These are phyloP conservation scores for Rhagium mordax DNA, from an alignment of 2,888 invertebrate genomes.

Conservation along the genomic window DNA sequence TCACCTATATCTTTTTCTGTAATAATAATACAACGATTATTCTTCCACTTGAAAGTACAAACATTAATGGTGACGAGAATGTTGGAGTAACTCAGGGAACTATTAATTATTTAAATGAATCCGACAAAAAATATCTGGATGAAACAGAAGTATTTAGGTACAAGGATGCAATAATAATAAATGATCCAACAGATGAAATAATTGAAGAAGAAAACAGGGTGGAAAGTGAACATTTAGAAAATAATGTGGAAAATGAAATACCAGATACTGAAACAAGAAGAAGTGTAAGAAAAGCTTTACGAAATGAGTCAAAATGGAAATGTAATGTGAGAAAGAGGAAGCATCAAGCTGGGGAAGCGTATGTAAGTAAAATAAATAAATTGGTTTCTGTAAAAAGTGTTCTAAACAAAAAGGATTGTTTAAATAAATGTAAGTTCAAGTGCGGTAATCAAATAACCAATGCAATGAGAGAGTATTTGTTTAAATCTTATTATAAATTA, in stretches of 20 bases:
- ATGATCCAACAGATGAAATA: too few relatives aligned
- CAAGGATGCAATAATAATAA: too few relatives aligned
- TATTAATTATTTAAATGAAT: too few relatives aligned
- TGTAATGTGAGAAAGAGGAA: neutral
- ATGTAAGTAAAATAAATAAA: neutral
- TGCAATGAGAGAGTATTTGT: neutral
- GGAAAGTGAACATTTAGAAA: too few relatives aligned
- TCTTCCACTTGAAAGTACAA: too few relatives aligned
- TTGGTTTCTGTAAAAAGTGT: neutral
- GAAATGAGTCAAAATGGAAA: neutral
- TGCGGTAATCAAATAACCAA: neutral
- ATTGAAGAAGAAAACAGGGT: neutral
- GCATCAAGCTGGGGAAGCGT: neutral
- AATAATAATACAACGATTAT: too few relatives aligned
- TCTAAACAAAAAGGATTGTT: neutral
- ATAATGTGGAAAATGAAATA: neutral
- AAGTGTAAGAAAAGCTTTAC: too few relatives aligned
- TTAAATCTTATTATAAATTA: neutral
- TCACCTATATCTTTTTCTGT: too few relatives aligned
- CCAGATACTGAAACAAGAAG: neutral
- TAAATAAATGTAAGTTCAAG: neutral
- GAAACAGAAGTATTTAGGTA: too few relatives aligned
- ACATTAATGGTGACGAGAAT: too few relatives aligned
- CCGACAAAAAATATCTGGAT: too few relatives aligned
- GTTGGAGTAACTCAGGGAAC: too few relatives aligned